These are phyloP conservation scores for Gallinago media DNA, from an alignment of 2,113 vertebrate species.

Conservation along the genomic window DNA sequence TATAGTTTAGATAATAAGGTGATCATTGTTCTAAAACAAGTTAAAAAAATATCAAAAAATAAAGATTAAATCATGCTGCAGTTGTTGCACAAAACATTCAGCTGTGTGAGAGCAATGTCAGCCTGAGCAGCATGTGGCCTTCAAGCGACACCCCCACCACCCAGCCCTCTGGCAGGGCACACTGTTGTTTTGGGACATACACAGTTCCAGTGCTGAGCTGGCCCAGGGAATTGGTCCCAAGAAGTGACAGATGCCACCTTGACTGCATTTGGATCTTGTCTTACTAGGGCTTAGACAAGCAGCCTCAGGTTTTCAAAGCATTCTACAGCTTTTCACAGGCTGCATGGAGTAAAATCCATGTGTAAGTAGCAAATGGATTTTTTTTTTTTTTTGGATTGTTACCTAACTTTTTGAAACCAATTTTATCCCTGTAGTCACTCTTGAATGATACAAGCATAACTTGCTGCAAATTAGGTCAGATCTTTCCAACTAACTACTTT, in stretches of 20 bases:
- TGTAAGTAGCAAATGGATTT: rapidly evolving
- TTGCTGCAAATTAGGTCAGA: not conserved
- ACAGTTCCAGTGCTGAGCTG: not conserved
- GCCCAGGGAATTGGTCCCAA: rapidly evolving
- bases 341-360: not conserved
- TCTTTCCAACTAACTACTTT: not conserved
- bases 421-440: not conserved
- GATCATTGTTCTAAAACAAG: not conserved
- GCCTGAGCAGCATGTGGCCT: not conserved
- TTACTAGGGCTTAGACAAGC: not conserved
- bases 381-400: not conserved
- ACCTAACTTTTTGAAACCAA: not conserved
- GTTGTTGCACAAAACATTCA: not conserved
- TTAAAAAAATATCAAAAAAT: not conserved
- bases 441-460: not conserved
- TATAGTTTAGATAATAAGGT: not conserved
- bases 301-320: not conserved
- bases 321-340: not conserved
- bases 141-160: not conserved
- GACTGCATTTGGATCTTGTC: rapidly evolving
- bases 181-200: not conserved
- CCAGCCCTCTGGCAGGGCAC: not conserved
- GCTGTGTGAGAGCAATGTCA: not conserved
- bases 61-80: not conserved
- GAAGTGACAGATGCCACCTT: not conserved